A percentile compares a stretch with the other conserved stretches of the same genome.
These are phyloP conservation scores for Ips typographus DNA, from an alignment of 1,140 invertebrate species.

Conservation along the genomic window DNA sequence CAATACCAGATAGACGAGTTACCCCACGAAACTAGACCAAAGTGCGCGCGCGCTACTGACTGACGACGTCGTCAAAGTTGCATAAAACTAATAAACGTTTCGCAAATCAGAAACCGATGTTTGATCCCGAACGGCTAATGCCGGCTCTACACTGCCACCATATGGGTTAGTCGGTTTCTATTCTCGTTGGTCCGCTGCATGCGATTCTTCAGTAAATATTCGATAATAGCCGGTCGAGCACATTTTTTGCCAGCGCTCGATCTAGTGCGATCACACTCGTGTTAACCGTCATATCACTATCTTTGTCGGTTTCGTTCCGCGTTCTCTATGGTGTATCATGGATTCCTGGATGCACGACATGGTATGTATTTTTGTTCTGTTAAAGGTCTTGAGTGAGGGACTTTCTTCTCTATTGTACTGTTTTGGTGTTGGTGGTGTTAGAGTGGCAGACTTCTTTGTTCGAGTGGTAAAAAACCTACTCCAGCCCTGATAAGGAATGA, in stretches of 20 bases:
- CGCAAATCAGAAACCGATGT: neutral
- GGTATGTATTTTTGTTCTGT: slow-evolving; percentile 37
- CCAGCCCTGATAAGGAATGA: neutral
- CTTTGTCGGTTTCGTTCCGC: neutral
- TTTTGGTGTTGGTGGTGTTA: neutral
- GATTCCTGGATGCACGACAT: slow-evolving; percentile 48
- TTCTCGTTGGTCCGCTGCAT: slow-evolving; percentile 16
- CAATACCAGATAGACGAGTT: too few relatives aligned
- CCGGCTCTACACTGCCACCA: slow-evolving; percentile 22
- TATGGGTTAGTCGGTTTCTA: slow-evolving; percentile 29
- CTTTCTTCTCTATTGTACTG: too few relatives aligned
- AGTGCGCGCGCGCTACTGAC: slow-evolving; percentile 3
- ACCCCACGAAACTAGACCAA: neutral
- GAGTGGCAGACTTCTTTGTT: too few relatives aligned
- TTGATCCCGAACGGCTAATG: slow-evolving; percentile 14
- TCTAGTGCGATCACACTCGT: too few relatives aligned
- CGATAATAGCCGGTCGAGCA: slow-evolving; percentile 9
- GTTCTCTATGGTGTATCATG: slow-evolving; percentile 26
- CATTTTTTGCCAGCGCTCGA: slow-evolving; percentile 1
- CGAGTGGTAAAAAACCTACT: neutral
- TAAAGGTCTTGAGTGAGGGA: neutral
- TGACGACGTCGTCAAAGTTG: slow-evolving; percentile 7
- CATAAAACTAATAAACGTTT: slow-evolving; percentile 14
- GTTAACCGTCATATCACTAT: neutral
- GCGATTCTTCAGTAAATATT: slow-evolving; percentile 23